phyloP scores from a whole-genome alignment of 2,113 vertebrate species.

The Dipodomys merriami region DNA sequence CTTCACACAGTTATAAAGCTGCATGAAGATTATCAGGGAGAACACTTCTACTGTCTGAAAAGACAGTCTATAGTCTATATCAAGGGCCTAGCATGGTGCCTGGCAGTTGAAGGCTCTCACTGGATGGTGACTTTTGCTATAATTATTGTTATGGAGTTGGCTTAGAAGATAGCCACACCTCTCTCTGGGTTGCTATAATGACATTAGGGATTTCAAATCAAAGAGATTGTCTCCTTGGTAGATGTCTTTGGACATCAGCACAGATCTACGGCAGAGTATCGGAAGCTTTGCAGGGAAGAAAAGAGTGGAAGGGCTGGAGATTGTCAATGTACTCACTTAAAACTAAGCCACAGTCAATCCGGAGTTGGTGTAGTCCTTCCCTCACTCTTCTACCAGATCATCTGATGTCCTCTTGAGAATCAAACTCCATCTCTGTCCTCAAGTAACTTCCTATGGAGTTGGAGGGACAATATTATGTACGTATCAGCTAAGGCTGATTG shows the following conservation, averaged over 20 bases:
- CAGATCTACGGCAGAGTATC: not conserved
- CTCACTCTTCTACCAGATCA: not conserved
- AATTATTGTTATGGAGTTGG: constrained; percentile 23
- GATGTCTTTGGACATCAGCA: not conserved
- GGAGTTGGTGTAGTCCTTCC: not conserved
- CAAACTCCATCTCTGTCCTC: not conserved
- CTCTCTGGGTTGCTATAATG: not conserved
- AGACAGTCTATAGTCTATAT: constrained; percentile 7
- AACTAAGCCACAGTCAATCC: not conserved
- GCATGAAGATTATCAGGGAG: constrained; percentile 70
- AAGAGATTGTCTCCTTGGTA: not conserved
- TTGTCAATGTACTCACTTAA: not conserved
- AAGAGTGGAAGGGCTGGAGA: not conserved
- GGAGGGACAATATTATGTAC: not conserved
- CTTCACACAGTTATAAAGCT: constrained; percentile 76
- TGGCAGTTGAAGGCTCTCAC: constrained; percentile 3
- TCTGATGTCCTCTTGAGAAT: not conserved
- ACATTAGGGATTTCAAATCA: not conserved
- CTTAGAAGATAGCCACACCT: constrained; percentile 16
- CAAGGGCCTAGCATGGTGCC: constrained; percentile 25
- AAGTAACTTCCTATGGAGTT: not conserved
- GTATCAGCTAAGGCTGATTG: not conserved
- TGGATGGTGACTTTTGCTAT: constrained; percentile 33
- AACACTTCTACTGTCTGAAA: constrained; percentile 69
- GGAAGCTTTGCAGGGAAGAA: constrained; percentile 4